These are phyloP conservation scores for Aphelenchoides bicaudatus DNA, from an alignment of 2,888 invertebrate species.

Conservation along the genomic window DNA sequence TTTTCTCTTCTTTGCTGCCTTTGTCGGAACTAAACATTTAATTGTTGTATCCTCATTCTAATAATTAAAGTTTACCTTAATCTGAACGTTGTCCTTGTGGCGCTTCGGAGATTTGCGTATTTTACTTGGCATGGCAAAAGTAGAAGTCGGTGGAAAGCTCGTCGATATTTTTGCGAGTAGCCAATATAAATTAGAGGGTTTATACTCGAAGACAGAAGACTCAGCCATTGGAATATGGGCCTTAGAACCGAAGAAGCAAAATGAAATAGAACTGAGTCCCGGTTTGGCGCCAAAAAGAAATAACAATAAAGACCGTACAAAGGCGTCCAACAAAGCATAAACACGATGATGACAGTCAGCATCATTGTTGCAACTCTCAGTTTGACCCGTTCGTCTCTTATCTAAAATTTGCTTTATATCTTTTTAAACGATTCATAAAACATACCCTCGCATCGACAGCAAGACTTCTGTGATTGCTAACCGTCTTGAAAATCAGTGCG, in stretches of 20 bases:
- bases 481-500: constrained; percentile 54
- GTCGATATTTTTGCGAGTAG: constrained; percentile 56
- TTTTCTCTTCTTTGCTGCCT: neutral
- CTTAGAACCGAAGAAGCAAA: constrained; percentile 43
- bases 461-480: constrained; percentile 51
- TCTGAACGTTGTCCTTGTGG: constrained; percentile 29
- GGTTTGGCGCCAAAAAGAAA: constrained; percentile 50
- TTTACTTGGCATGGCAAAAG: constrained; percentile 48
- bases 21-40: too few relatives aligned
- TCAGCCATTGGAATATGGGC: constrained; percentile 59
- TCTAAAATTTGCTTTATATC: constrained; percentile 32
- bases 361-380: constrained; percentile 60
- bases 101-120: constrained; percentile 32
- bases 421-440: neutral
- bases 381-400: constrained; percentile 56
- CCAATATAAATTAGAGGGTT: constrained; percentile 59
- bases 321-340: constrained; percentile 58
- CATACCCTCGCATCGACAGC: constrained; percentile 59
- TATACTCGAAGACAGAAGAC: constrained; percentile 51
- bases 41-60: too few relatives aligned
- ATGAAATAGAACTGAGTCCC: constrained; percentile 42
- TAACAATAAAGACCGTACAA: constrained; percentile 58
- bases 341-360: constrained; percentile 59
- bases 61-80: too few relatives aligned
- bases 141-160: constrained; percentile 56